These are phyloP conservation scores for Chrysemys picta DNA, from an alignment of 2,113 vertebrate species.

Conservation along the genomic window DNA sequence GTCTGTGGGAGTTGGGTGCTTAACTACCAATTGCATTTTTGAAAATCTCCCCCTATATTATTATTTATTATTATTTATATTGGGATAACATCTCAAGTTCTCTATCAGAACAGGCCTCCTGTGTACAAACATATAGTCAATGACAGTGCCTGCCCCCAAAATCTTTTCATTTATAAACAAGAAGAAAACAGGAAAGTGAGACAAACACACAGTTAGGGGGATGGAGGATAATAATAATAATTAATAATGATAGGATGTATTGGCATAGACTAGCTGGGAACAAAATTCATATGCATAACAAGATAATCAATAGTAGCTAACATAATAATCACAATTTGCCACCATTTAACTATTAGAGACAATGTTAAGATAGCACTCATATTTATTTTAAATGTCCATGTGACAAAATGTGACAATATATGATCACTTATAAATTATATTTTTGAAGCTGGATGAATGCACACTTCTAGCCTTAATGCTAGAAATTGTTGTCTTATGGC, in stretches of 20 bases:
- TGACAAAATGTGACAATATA: not conserved
- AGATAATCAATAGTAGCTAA: not conserved
- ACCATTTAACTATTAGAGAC: not conserved
- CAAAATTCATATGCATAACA: not conserved
- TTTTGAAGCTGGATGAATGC: not conserved
- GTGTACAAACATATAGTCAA: not conserved
- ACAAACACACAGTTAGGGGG: not conserved
- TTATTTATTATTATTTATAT: not conserved
- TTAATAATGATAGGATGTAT: not conserved
- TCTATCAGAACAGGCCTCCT: not conserved
- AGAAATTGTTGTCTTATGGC: not conserved
- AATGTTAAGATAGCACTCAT: not conserved
- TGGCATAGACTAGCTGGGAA: not conserved
- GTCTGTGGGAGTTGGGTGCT: not conserved
- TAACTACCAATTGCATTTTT: not conserved
- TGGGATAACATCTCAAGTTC: not conserved
- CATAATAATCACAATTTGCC: not conserved
- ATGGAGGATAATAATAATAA: not conserved
- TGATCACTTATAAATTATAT: not conserved
- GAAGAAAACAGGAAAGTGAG: not conserved
- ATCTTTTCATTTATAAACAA: not conserved
- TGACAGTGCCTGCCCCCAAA: not conserved
- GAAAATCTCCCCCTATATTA: not conserved
- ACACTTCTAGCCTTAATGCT: not conserved
- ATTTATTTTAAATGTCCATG: conserved; percentile 4